Conservation (phyloP, 1,140 invertebrate genomes). For the Lordiphosa collinella region DNA sequence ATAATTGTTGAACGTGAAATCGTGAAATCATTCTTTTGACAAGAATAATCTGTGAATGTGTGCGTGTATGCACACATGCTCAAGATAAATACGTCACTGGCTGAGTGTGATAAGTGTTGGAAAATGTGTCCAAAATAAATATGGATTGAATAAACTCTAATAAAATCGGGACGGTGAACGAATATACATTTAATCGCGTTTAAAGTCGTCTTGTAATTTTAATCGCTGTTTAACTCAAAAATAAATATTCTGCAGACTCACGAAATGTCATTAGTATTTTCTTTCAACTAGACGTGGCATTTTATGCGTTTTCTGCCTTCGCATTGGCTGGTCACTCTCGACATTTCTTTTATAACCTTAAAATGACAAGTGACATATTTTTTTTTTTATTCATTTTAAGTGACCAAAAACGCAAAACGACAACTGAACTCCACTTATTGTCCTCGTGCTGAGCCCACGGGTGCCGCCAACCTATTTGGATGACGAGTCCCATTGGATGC, state of each 20-base stretch:
- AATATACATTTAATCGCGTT: no score
- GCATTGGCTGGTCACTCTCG: conserved; percentile 44
- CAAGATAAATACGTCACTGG: conserved; percentile 25
- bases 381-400: conserved; percentile 66
- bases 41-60: conserved; percentile 32
- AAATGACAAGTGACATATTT: conserved; percentile 74
- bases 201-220: no score
- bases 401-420: conserved; percentile 30
- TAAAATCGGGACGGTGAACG: no score
- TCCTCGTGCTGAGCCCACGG: neutral
- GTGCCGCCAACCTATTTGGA: neutral
- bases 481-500: no score
- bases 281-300: conserved; percentile 11
- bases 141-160: no score
- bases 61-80: conserved; percentile 17
- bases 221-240: no score
- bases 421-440: conserved; percentile 5
- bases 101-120: conserved; percentile 25
- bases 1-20: conserved; percentile 22
- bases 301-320: conserved; percentile 13
- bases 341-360: conserved; percentile 61
- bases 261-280: neutral
- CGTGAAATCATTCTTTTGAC: conserved; percentile 5
- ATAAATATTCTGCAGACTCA: neutral
- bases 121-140: conserved; percentile 5